Evolutionary conservation across 2,797 vertebrate genomes (phyloP).

Genomic region (Darevskia nairensis): DNA sequence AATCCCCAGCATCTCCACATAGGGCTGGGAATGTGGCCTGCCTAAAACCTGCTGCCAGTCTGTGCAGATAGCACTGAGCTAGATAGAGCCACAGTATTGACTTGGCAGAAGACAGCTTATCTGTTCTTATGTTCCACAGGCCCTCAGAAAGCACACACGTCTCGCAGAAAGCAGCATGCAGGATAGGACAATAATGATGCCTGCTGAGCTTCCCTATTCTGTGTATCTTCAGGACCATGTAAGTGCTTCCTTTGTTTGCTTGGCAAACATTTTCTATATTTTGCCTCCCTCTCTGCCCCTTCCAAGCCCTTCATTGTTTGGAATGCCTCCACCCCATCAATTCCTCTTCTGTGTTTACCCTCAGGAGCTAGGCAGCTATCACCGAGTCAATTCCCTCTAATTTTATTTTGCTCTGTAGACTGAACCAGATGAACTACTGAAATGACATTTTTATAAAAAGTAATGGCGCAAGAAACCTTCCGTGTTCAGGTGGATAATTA

Average conservation of each 20-base stretch:
- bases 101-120: too few relatives aligned
- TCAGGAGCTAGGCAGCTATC: not conserved
- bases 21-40: too few relatives aligned
- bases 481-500: not conserved
- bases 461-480: not conserved
- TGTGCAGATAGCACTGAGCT: too few relatives aligned
- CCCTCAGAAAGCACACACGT: not conserved
- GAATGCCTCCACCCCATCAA: too few relatives aligned
- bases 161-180: not conserved
- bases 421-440: constrained; percentile 6
- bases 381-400: not conserved
- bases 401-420: not conserved
- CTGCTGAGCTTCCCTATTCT: too few relatives aligned
- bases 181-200: too few relatives aligned
- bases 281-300: not conserved
- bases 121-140: too few relatives aligned
- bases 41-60: too few relatives aligned
- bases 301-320: not conserved
- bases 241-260: not conserved
- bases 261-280: not conserved
- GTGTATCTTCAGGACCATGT: not conserved
- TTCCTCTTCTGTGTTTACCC: not conserved
- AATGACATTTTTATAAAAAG: not conserved
- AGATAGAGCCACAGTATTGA: too few relatives aligned
- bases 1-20: too few relatives aligned